Conservation (phyloP, 2,113 vertebrate species). For the Larimichthys polyactis region DNA sequence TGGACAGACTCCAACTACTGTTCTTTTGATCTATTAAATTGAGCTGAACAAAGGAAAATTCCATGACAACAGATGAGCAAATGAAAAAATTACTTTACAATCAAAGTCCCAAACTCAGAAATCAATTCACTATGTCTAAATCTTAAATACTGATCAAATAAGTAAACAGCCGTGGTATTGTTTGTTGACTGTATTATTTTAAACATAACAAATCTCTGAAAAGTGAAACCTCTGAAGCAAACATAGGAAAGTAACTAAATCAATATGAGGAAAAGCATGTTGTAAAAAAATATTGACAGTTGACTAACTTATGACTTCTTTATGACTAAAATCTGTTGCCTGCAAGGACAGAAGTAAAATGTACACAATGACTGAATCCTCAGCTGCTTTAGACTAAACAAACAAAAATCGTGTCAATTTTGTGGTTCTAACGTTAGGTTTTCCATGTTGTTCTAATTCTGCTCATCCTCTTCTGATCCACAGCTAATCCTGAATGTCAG, state of each 20-base stretch:
- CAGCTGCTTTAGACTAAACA: conserved; percentile 70
- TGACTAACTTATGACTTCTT: conserved; percentile 1
- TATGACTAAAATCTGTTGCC: conserved; percentile 18
- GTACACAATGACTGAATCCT: conserved; percentile 40
- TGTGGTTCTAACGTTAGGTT: conserved; percentile 56
- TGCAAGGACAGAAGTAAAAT: conserved; percentile 20
- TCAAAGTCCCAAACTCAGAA: conserved; percentile 10
- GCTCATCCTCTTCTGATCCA: conserved; percentile 66
- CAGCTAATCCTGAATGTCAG: conserved; percentile 58
- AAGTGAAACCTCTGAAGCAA: conserved; percentile 31
- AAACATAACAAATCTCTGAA: conserved; percentile 30
- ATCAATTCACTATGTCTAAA: conserved; percentile 7
- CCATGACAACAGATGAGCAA: conserved; percentile 38
- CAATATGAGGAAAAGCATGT: neutral
- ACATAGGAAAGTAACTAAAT: conserved; percentile 35
- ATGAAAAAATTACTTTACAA: conserved; percentile 21
- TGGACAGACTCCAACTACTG: conserved; percentile 37
- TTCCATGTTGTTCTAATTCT: conserved; percentile 74
- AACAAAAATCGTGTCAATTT: conserved; percentile 62
- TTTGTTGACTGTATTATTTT: conserved; percentile 29
- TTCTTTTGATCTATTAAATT: conserved; percentile 44
- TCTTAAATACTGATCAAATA: conserved; percentile 34
- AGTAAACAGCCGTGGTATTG: conserved; percentile 30
- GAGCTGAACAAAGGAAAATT: conserved; percentile 41
- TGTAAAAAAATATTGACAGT: conserved; percentile 25